Evolutionary conservation across 2,888 invertebrate genomes (phyloP).

Genomic region (Caenorhabditis japonica): DNA sequence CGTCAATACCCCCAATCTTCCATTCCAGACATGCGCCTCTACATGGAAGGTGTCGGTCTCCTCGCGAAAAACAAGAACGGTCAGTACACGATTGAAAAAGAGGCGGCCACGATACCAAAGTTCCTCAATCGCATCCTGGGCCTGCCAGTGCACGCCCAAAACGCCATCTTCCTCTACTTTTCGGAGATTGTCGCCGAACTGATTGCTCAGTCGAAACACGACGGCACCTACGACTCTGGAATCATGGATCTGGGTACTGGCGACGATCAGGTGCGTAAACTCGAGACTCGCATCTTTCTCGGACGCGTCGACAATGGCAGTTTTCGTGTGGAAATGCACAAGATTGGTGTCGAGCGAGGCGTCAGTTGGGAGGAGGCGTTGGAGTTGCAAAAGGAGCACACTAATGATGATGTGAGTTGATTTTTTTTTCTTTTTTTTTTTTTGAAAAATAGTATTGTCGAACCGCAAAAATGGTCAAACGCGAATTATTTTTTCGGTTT

Average conservation of each 20-base stretch:
- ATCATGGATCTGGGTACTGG: slow-evolving; percentile 88
- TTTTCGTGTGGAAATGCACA: slow-evolving; percentile 89
- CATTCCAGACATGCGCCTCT: slow-evolving; percentile 86
- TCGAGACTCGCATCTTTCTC: slow-evolving; percentile 87
- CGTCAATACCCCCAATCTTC: no score
- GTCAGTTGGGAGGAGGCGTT: slow-evolving; percentile 89
- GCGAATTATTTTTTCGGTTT: no score
- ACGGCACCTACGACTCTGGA: slow-evolving; percentile 94
- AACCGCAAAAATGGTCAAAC: no score
- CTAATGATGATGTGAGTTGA: slow-evolving; percentile 88
- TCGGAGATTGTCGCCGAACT: slow-evolving; percentile 93
- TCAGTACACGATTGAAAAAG: slow-evolving; percentile 56
- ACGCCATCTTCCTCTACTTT: slow-evolving; percentile 96
- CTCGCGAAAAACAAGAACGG: slow-evolving; percentile 81
- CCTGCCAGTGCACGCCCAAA: slow-evolving; percentile 96
- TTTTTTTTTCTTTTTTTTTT: no score
- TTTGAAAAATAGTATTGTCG: no score
- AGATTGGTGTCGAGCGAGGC: slow-evolving; percentile 90
- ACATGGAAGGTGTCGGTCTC: slow-evolving; percentile 94
- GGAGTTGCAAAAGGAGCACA: slow-evolving; percentile 84
- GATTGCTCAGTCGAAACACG: slow-evolving; percentile 91
- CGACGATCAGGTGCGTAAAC: slow-evolving; percentile 90
- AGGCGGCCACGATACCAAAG: slow-evolving; percentile 82
- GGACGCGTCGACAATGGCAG: slow-evolving; percentile 84
- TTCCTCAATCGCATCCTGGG: slow-evolving; percentile 96